Base-by-base conservation (phyloP, 2,113 vertebrate species). In the Otolemur garnettii region DNA sequence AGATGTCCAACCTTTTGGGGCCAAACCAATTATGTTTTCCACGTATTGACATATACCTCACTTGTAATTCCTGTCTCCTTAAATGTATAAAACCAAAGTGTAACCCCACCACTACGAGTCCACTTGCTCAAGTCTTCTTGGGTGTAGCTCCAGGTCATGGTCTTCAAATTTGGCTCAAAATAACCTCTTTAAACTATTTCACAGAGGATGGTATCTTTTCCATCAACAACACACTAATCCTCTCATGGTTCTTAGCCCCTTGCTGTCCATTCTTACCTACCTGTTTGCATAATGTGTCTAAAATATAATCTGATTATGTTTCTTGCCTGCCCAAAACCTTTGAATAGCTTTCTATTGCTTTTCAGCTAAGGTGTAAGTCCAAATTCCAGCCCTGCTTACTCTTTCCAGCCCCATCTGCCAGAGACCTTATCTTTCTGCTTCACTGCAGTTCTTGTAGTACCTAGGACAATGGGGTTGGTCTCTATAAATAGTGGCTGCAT, bases 261-360 rank as follows among this genome's bases (percentile, higher is more conserved):
- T 83, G n/a, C 57, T 75, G 28, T n/a, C 24, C 90, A 60, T 66
- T 91, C 24, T 84, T 84, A 50, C 22, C 53, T 26, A 33, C 28
- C 83, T 35, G 33, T 90, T 77, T 60, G 15, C 64, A 74, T 62
- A 38, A 45, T 83, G 19, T 75, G 14, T 59, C 72, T 71, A 18
- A 92, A 93, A 79, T 84, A 71, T 33, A 80, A 80, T 62, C 59
- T 35, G 59, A 45, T 91, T 15, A 21, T 87, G 33, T 93, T 90
- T 96, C 84, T 86, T 84, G 10, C 57, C 79, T 85, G 45, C n/a
- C 66, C 72, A 38, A 66, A 90, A 88, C 15, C 45, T 94, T 57
- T 74, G 38, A 94, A 21, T 94, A 64, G 28, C 62, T 91, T 93
- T 77, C 75, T 79, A 2, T 83, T 89, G 30, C 62, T 92, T 92